Conservation (phyloP, 1,140 invertebrate genomes). For the Pseudobourletiella spinata region DNA sequence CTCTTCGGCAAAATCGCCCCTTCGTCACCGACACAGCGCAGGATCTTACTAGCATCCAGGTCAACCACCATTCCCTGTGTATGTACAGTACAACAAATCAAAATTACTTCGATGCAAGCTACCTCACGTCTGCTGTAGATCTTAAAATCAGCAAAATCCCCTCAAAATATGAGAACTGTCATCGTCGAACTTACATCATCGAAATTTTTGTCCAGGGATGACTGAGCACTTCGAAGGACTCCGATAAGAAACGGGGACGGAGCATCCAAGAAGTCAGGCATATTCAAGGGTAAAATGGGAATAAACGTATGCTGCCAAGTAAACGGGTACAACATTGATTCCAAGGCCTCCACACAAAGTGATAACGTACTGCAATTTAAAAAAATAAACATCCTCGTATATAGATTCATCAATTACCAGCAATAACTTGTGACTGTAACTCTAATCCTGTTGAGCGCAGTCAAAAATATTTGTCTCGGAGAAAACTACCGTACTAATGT, state of each 20-base stretch:
- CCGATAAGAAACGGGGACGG: slow-evolving; percentile 68
- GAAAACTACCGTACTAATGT: no score
- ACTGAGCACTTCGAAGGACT: slow-evolving; percentile 47
- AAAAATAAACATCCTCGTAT: no score
- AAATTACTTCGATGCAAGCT: no score
- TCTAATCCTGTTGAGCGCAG: neutral
- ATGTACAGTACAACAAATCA: neutral
- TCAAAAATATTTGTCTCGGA: neutral
- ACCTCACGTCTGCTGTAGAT: no score
- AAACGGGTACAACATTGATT: slow-evolving; percentile 67
- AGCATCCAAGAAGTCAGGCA: slow-evolving; percentile 60
- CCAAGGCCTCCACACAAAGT: slow-evolving; percentile 60
- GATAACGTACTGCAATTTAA: slow-evolving; percentile 53
- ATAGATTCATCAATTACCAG: no score
- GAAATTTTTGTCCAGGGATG: slow-evolving; percentile 37
- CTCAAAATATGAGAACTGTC: no score
- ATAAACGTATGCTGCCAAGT: slow-evolving; percentile 71
- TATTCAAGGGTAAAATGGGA: slow-evolving; percentile 57
- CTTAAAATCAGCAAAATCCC: no score
- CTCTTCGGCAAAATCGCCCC: slow-evolving; percentile 52
- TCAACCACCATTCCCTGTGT: slow-evolving; percentile 55
- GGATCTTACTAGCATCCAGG: slow-evolving; percentile 45
- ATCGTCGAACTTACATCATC: no score
- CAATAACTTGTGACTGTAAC: no score
- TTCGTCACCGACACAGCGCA: slow-evolving; percentile 53